Percentiles rank a stretch among this genome's conserved stretches.
phyloP scores from a whole-genome alignment of 2,113 vertebrate species.

The Herpetotheres cachinnans region DNA sequence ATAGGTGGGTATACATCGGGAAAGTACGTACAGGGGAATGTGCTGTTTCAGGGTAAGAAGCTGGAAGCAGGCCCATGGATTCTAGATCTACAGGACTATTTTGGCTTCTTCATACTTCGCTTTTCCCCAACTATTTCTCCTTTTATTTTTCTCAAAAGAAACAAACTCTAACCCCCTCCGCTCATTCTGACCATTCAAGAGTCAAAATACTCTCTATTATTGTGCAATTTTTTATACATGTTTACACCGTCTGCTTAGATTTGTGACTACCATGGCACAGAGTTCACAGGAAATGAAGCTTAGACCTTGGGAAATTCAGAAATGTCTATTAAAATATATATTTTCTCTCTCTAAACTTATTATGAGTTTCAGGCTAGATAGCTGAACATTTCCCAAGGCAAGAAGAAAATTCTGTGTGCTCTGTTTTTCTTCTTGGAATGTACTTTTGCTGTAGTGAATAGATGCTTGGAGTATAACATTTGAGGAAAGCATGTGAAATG shows the following conservation, averaged over 20 bases:
- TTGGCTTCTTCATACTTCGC: neutral
- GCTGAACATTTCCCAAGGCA: neutral
- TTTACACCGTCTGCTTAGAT: neutral
- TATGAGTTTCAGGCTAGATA: neutral
- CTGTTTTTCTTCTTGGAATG: neutral
- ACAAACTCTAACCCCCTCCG: neutral
- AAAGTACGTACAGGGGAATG: accelerated
- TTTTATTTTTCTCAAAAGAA: neutral
- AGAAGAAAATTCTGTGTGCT: neutral
- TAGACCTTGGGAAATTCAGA: neutral
- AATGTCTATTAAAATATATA: neutral
- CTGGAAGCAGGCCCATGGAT: neutral
- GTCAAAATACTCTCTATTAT: neutral
- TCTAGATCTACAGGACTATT: neutral
- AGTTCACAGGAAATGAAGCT: neutral
- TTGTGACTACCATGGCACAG: neutral
- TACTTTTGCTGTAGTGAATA: neutral
- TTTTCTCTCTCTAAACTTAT: neutral
- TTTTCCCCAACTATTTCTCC: neutral
- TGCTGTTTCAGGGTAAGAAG: neutral
- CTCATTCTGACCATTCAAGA: neutral
- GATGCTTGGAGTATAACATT: neutral
- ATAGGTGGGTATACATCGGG: neutral
- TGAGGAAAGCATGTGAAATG: neutral
- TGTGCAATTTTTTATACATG: neutral